Evolutionary conservation across 2,797 vertebrate species (phyloP).

Genomic region (Tympanoctomys barrerae): DNA sequence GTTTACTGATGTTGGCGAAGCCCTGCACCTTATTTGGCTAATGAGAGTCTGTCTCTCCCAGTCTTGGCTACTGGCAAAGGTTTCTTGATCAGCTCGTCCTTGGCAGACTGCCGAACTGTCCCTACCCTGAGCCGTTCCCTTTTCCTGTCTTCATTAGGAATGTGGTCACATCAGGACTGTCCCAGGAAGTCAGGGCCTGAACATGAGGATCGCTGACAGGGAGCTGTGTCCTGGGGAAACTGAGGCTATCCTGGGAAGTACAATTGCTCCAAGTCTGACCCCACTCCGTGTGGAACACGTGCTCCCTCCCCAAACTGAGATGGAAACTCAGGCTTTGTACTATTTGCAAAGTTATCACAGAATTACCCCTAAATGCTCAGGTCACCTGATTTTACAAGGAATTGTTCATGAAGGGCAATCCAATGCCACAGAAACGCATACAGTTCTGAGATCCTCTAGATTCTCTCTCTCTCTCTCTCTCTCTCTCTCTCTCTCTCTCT

Average conservation of each 20-base stretch:
- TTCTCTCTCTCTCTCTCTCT: neutral
- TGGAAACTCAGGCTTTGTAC: neutral
- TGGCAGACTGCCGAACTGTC: too few species aligned
- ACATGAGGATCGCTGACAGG: neutral
- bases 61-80: neutral
- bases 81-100: neutral
- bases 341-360: neutral
- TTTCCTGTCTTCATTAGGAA: neutral
- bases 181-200: neutral
- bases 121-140: neutral
- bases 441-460: neutral
- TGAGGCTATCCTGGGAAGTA: neutral
- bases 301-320: neutral
- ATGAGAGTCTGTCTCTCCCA: neutral
- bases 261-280: neutral
- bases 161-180: neutral
- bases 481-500: neutral
- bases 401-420: neutral
- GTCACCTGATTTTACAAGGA: conserved; percentile 9
- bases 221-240: neutral
- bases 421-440: neutral
- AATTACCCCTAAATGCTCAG: neutral
- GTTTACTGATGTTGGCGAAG: neutral
- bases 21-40: neutral
- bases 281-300: neutral